phyloP scores from a whole-genome alignment of 2,797 vertebrate genomes.

The Onychomys torridus region DNA sequence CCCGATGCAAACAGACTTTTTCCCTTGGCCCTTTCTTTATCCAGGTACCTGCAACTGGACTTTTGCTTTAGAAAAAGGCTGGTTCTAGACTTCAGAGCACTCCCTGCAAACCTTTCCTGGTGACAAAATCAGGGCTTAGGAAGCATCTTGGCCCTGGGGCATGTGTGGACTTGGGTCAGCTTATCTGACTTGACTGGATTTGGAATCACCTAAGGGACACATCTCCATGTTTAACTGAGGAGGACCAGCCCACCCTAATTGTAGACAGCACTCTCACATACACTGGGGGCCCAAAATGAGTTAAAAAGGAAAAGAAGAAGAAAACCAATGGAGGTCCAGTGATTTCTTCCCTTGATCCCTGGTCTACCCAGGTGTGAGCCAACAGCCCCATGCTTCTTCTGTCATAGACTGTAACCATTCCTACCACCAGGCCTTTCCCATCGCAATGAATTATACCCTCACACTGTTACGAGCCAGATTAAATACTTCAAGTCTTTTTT shows the following conservation, averaged over 20 bases:
- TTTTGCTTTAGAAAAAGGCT: conserved; percentile 40
- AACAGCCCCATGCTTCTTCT: too few species aligned
- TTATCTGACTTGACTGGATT: background rate
- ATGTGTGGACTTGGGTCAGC: background rate
- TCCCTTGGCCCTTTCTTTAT: background rate
- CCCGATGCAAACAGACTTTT: background rate
- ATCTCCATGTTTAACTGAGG: background rate
- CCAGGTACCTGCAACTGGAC: background rate
- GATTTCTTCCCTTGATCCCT: background rate
- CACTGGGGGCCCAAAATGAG: background rate
- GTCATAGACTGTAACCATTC: background rate
- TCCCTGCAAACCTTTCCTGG: background rate
- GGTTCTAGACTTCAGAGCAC: background rate
- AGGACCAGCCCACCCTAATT: background rate
- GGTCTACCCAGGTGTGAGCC: background rate
- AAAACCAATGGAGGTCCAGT: background rate
- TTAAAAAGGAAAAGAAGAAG: background rate
- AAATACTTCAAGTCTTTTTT: background rate
- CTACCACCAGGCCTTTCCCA: background rate
- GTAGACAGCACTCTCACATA: background rate
- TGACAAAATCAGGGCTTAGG: background rate
- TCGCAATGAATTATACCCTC: background rate
- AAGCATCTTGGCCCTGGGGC: background rate
- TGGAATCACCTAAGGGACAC: background rate
- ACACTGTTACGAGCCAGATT: background rate